These are phyloP conservation scores for Halcyon leucocephala DNA, from an alignment of 2,797 vertebrate genomes.

Conservation along the genomic window DNA sequence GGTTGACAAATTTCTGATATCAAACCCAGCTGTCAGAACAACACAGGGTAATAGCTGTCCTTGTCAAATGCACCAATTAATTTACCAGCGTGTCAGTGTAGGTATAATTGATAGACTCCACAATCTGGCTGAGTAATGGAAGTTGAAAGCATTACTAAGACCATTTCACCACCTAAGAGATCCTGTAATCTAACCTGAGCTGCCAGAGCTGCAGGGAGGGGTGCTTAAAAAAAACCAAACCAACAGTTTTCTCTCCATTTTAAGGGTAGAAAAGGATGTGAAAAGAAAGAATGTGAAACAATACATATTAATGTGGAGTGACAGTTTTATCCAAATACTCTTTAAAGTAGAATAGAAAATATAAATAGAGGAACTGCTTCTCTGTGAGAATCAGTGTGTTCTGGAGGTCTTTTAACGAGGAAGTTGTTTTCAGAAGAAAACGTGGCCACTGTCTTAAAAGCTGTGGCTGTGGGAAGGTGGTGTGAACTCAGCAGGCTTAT, in stretches of 20 bases:
- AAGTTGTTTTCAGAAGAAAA: slow-evolving; percentile 6
- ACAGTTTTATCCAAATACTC: slow-evolving; percentile 1
- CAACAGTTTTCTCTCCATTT: background rate
- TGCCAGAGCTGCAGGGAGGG: background rate
- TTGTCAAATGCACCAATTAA: slow-evolving; percentile 82
- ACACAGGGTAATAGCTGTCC: slow-evolving; percentile 81
- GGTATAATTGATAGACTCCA: slow-evolving; percentile 84
- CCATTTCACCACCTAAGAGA: slow-evolving; percentile 46
- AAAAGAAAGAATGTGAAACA: background rate
- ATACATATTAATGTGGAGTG: background rate
- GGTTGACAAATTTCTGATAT: slow-evolving; percentile 86
- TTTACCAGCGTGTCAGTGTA: slow-evolving; percentile 77
- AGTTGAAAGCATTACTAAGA: slow-evolving; percentile 64
- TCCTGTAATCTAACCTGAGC: slow-evolving; percentile 24
- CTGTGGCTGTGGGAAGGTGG: background rate
- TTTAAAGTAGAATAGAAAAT: background rate
- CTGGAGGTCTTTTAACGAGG: background rate
- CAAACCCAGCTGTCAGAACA: slow-evolving; percentile 83
- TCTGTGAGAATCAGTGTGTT: background rate
- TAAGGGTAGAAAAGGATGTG: background rate
- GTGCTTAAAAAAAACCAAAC: background rate
- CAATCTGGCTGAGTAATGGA: slow-evolving; percentile 81
- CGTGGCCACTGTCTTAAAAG: background rate
- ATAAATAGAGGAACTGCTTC: background rate
- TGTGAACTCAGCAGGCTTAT: background rate